Base-by-base conservation (phyloP, 1,140 invertebrate species). In the Phortica variegata region DNA sequence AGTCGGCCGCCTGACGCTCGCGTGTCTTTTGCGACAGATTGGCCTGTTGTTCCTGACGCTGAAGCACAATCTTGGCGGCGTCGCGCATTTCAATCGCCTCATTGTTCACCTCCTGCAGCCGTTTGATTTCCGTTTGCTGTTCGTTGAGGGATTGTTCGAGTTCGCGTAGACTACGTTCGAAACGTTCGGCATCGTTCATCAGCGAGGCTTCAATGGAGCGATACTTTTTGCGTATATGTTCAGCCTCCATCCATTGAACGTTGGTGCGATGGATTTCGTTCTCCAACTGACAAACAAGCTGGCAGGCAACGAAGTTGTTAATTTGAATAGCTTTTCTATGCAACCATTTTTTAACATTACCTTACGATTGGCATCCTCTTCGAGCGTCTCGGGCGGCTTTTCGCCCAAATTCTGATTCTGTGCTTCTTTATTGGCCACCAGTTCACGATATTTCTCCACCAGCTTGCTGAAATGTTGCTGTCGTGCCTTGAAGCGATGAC, bases 201-300 rank as follows among this genome's bases (percentile, higher is more conserved):
- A 90, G 63, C n/a, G 84, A 85, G 47, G 81, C 79, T 56, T 83
- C 78, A n/a, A 90, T 89, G 6, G 83, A 83, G 37, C 78, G 77
- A 56, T 90, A 90, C 62, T 89, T 90, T 70, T 87, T 87, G 48
- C 84, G 82, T 1, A 90, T 81, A 47, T 89, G 83, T 58, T 88
- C 85, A 2, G 87, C 87, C 75, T 90, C 88, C 73, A 87, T 85
- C 78, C 86, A 85, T 77, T 89, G 88, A 26, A 90, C 84, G 41
- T 87, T 82, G 3, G 88, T 83, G 51, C 84, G 83, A 61, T 90
- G 87, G 32, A 87, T 87, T 61, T 84, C 82, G 75, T 89, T 90
- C 73, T 89, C 88, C 48, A 90, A 74, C 49, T 83, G 82, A 3
- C 84, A 83, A 3, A 87, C 83, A 50, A 83, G 79, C 87, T 89